A percentile compares a stretch with the other conserved stretches of the same genome.
phyloP scores from a whole-genome alignment of 2,113 vertebrate species.

The Centropus bengalensis region DNA sequence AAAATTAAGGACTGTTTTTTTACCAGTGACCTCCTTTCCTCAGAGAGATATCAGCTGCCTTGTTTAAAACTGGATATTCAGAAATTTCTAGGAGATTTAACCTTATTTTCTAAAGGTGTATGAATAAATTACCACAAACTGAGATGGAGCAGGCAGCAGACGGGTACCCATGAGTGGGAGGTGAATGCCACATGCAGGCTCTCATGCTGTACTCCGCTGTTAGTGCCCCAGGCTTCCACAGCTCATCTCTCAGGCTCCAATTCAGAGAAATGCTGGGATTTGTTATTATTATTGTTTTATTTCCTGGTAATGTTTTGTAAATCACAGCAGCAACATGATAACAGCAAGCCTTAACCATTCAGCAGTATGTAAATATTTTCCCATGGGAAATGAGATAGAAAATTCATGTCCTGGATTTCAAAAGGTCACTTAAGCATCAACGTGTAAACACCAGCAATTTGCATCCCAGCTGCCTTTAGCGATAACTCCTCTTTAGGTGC shows the following conservation, averaged over 20 bases:
- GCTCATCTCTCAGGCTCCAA: not conserved
- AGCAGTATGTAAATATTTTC: constrained; percentile 33
- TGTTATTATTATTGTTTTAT: not conserved
- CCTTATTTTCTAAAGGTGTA: not conserved
- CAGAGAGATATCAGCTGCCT: not conserved
- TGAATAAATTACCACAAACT: not conserved
- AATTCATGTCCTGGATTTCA: not conserved
- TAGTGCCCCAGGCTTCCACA: not conserved
- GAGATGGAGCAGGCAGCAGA: not conserved
- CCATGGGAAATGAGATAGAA: constrained; percentile 25
- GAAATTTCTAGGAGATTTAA: not conserved
- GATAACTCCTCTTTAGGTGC: constrained; percentile 19
- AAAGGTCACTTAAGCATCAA: constrained; percentile 40
- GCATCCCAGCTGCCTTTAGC: not conserved
- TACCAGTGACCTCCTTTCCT: not conserved
- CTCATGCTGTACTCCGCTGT: not conserved
- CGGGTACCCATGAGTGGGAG: not conserved
- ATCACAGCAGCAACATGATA: not conserved
- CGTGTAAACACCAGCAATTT: not conserved
- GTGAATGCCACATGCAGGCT: not conserved
- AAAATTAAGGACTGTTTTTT: not conserved
- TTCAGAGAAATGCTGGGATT: not conserved
- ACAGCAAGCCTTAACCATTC: not conserved
- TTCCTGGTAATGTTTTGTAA: not conserved
- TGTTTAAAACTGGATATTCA: not conserved